A percentile compares a stretch with the other conserved stretches of the same genome.
Evolutionary conservation across 1,140 invertebrate genomes (phyloP).

Genomic region (Lepidurus apus): DNA sequence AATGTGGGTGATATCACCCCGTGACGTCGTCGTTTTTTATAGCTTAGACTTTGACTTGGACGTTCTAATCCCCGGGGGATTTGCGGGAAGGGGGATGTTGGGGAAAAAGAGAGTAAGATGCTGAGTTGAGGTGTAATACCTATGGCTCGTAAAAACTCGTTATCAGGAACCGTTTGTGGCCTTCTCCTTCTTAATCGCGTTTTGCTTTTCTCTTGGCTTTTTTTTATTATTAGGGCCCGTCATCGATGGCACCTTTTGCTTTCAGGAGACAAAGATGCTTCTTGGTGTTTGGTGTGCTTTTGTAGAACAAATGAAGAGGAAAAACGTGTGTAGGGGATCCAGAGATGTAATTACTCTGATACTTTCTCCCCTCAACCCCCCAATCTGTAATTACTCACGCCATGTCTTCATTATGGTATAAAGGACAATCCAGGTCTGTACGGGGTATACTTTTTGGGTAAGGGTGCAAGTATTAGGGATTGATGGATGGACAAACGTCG

Average conservation of each 20-base stretch:
- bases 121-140: too few species aligned
- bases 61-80: not conserved
- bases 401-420: slow-evolving; percentile 6
- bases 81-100: not conserved
- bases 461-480: not conserved
- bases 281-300: not conserved
- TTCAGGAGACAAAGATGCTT: not conserved
- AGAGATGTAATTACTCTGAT: not conserved
- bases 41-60: not conserved
- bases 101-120: not conserved
- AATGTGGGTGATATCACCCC: not conserved
- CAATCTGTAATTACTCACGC: slow-evolving; percentile 1
- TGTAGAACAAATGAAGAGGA: not conserved
- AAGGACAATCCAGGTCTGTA: not conserved
- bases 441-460: not conserved
- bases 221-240: not conserved
- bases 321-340: not conserved
- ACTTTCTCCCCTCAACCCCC: not conserved
- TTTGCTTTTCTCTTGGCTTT: not conserved
- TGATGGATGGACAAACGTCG: slow-evolving; percentile 9
- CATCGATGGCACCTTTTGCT: not conserved
- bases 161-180: not conserved
- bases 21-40: not conserved
- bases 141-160: too few species aligned
- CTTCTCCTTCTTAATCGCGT: not conserved